These are phyloP conservation scores for Micrasema longulum DNA, from an alignment of 1,140 invertebrate genomes.

Conservation along the genomic window DNA sequence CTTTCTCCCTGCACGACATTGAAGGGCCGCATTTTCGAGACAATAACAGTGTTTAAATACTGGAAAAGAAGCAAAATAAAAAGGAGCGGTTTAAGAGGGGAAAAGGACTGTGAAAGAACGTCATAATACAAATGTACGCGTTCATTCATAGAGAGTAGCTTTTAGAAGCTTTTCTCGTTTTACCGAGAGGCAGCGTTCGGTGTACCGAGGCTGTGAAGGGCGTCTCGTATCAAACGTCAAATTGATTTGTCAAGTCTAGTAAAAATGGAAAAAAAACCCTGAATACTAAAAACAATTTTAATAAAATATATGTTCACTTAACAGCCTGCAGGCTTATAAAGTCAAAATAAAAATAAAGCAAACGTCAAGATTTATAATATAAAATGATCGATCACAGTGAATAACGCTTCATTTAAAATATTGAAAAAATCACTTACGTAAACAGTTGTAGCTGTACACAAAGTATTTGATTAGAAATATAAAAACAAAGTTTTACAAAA, in stretches of 20 bases:
- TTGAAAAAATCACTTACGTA: too few relatives aligned
- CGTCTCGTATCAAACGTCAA: conserved; percentile 37
- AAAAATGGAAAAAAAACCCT: conserved; percentile 21
- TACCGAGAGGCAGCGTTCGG: background rate
- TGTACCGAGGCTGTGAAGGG: conserved; percentile 21
- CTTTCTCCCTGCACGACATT: conserved; percentile 4
- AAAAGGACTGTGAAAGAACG: conserved; percentile 29
- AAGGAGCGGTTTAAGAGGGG: conserved; percentile 26
- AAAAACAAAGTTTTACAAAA: too few relatives aligned
- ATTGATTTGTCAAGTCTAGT: conserved; percentile 27
- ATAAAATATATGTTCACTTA: too few relatives aligned
- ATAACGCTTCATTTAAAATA: too few relatives aligned
- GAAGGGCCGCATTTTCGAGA: conserved; percentile 41
- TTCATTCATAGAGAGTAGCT: conserved; percentile 38
- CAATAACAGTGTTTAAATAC: conserved; percentile 50
- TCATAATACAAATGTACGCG: conserved; percentile 33
- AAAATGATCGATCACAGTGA: too few relatives aligned
- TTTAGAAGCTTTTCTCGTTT: conserved; percentile 36
- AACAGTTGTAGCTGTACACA: too few relatives aligned
- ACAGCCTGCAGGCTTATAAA: too few relatives aligned
- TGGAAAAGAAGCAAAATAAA: conserved; percentile 43
- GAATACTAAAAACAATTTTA: too few relatives aligned
- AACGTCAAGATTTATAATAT: too few relatives aligned
- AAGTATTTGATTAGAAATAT: too few relatives aligned
- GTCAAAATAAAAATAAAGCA: too few relatives aligned